A percentile compares a stretch with the other conserved stretches of the same genome.
These are phyloP conservation scores for Platycheirus albimanus DNA, from an alignment of 2,888 invertebrate species.

Conservation along the genomic window DNA sequence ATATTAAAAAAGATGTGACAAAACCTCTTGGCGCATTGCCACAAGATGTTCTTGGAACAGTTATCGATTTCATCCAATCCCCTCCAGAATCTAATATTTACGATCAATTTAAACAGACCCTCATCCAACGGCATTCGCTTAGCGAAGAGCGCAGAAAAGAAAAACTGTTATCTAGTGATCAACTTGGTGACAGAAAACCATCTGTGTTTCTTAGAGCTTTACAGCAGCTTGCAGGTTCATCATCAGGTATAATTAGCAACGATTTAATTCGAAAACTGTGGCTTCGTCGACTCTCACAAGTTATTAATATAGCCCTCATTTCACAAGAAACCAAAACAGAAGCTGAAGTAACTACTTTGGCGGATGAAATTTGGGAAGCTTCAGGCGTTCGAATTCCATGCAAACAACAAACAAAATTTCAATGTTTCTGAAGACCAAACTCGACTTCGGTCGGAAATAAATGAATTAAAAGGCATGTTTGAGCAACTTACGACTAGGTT, in stretches of 20 bases:
- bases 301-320: slow-evolving; percentile 37
- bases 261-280: slow-evolving; percentile 26
- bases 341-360: slow-evolving; percentile 10
- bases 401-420: too few relatives aligned
- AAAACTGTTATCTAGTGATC: slow-evolving; percentile 32
- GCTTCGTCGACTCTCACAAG: slow-evolving; percentile 10
- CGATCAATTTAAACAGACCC: slow-evolving; percentile 5
- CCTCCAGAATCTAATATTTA: not conserved
- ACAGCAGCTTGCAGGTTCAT: slow-evolving; percentile 6
- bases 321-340: slow-evolving; percentile 15
- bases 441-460: slow-evolving; percentile 5
- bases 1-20: slow-evolving; percentile 5
- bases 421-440: not conserved
- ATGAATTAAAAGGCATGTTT: not conserved
- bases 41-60: slow-evolving; percentile 14
- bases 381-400: not conserved
- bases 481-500: slow-evolving; percentile 9
- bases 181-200: slow-evolving; percentile 32
- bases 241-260: slow-evolving; percentile 22
- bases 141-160: slow-evolving; percentile 33
- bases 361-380: slow-evolving; percentile 38
- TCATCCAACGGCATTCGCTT: slow-evolving; percentile 11
- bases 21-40: slow-evolving; percentile 27
- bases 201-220: slow-evolving; percentile 14
- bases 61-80: not conserved